These are phyloP conservation scores for Brachyrhaphis roseni DNA, from an alignment of 2,797 vertebrate genomes.

Conservation along the genomic window DNA sequence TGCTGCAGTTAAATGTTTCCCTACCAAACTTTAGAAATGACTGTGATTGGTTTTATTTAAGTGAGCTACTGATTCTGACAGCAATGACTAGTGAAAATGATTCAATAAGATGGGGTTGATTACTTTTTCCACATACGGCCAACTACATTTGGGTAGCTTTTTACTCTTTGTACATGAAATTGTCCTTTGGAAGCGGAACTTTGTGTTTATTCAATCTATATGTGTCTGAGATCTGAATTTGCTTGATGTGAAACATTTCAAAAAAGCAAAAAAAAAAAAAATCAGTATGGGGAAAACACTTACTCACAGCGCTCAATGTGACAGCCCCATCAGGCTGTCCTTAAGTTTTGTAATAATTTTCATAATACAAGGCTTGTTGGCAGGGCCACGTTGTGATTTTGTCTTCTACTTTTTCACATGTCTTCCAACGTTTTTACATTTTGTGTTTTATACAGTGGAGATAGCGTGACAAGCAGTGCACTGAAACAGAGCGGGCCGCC, in stretches of 20 bases:
- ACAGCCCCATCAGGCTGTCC: conserved; percentile 35
- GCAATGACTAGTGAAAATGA: not conserved
- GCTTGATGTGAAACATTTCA: not conserved
- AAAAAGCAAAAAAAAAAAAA: not conserved
- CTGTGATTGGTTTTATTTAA: not conserved
- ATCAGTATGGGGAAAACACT: not conserved
- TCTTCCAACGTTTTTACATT: conserved; percentile 42
- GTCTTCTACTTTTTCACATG: conserved; percentile 38
- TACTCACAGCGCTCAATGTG: not conserved
- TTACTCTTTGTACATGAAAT: not conserved
- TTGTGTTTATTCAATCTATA: not conserved
- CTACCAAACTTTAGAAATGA: not conserved
- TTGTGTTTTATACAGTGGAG: conserved; percentile 68
- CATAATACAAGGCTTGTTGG: conserved; percentile 59
- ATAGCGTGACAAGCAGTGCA: conserved; percentile 55
- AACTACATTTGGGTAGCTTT: not conserved
- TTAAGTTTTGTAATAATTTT: conserved; percentile 40
- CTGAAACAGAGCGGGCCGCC: conserved; percentile 45
- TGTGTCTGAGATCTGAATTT: not conserved
- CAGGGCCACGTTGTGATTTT: conserved; percentile 62
- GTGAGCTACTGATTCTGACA: not conserved
- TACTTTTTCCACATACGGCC: not conserved
- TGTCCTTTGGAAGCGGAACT: not conserved
- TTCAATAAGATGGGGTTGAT: not conserved
- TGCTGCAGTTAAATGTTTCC: not conserved